Percentiles rank a stretch among this genome's conserved stretches.
phyloP scores from a whole-genome alignment of 92 coral and sea anemone genomes.

The Palythoa heliodiscus region DNA sequence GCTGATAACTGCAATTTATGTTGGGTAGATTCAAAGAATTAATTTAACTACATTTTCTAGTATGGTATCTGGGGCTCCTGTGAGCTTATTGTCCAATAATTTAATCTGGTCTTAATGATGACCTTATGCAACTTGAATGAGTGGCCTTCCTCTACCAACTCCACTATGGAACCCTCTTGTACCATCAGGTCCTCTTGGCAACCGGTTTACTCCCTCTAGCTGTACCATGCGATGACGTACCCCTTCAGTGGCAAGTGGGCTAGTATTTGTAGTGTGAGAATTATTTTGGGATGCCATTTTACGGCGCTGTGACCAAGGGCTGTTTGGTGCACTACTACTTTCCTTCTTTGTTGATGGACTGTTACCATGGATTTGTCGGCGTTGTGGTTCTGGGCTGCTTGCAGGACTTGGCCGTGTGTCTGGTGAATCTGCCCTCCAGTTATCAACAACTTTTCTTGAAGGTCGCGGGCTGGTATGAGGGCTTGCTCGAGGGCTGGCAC shows the following conservation, averaged over 20 bases:
- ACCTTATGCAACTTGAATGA: constrained; percentile 81
- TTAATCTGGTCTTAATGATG: too few species aligned
- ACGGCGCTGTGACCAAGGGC: constrained; percentile 95
- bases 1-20: not conserved
- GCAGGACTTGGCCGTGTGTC: constrained; percentile 55
- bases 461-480: constrained; percentile 44
- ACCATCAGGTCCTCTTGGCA: constrained; percentile 98
- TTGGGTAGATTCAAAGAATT: not conserved
- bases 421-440: constrained; percentile 50
- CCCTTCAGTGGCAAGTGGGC: constrained; percentile 83
- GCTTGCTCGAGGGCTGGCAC: constrained; percentile 52
- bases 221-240: constrained; percentile 91
- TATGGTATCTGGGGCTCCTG: not conserved
- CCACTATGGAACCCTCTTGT: constrained; percentile 84
- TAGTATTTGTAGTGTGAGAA: constrained; percentile 62
- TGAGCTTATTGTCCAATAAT: not conserved
- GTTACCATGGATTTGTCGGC: constrained; percentile 46
- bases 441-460: constrained; percentile 42
- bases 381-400: constrained; percentile 84
- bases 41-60: not conserved
- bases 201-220: constrained; percentile 84
- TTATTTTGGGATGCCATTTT: constrained; percentile 74
- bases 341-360: constrained; percentile 57
- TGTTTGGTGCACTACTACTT: constrained; percentile 87
- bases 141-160: constrained; percentile 84